Conservation (phyloP, 2,888 invertebrate genomes). For the Amiota minor region DNA sequence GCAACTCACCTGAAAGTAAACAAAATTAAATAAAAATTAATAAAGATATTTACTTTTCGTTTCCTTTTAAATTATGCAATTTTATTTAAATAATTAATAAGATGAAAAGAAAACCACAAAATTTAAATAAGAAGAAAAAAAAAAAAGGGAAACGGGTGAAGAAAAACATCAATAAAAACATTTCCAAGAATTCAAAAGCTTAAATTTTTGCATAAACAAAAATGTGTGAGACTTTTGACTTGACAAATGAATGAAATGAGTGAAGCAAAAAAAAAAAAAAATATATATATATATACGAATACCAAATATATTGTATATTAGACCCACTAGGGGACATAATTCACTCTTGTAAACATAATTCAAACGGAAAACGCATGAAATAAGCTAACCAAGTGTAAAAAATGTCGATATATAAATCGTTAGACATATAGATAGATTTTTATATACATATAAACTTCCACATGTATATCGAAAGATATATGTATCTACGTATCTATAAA, state of each 20-base stretch:
- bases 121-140: not conserved
- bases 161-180: not conserved
- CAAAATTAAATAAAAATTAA: not conserved
- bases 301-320: constrained; percentile 26
- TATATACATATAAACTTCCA: constrained; percentile 25
- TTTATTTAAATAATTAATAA: not conserved
- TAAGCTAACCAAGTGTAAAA: constrained; percentile 16
- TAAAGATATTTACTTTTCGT: not conserved
- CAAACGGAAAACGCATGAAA: constrained; percentile 31
- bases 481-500: constrained; percentile 54
- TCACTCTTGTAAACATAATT: constrained; percentile 55
- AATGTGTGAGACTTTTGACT: constrained; percentile 60
- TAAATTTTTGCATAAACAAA: constrained; percentile 19
- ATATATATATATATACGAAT: constrained; percentile 34
- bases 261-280: constrained; percentile 41
- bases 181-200: not conserved
- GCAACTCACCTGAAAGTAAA: constrained; percentile 8
- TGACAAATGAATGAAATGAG: no score
- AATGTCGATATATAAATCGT: constrained; percentile 6
- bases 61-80: not conserved
- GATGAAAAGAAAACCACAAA: constrained; percentile 1
- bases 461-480: constrained; percentile 61
- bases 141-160: not conserved
- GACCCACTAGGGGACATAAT: constrained; percentile 34
- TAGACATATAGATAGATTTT: constrained; percentile 26